A percentile compares a stretch with the other conserved stretches of the same genome.
These are phyloP conservation scores for Callinectes sapidus DNA, from an alignment of 2,888 invertebrate species.

Conservation along the genomic window DNA sequence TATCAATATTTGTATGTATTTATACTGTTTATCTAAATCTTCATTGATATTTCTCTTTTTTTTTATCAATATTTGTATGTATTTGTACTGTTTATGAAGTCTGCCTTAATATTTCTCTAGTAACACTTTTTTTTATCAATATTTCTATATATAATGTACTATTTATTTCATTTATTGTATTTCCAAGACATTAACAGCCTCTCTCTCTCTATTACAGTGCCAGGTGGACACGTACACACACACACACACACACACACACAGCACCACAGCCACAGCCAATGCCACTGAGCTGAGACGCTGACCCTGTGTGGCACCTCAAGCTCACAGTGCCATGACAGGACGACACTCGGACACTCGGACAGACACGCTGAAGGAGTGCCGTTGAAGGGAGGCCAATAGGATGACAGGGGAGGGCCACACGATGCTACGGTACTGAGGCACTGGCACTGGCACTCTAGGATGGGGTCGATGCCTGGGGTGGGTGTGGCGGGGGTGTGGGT, in stretches of 20 bases:
- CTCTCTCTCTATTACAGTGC: background rate
- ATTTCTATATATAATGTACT: too few species aligned
- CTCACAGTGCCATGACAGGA: background rate
- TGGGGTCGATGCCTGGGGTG: background rate
- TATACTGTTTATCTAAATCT: too few species aligned
- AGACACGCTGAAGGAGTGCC: background rate
- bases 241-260: background rate
- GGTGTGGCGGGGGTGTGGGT: conserved; percentile 50
- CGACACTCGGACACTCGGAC: background rate
- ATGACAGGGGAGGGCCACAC: background rate
- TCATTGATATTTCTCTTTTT: too few species aligned
- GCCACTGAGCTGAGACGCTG: background rate
- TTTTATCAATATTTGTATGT: too few species aligned
- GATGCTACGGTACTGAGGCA: background rate
- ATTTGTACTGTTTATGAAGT: too few species aligned
- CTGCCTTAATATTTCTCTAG: too few species aligned
- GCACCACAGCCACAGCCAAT: background rate
- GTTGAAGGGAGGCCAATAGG: background rate
- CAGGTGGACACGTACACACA: background rate
- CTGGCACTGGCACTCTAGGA: background rate
- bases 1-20: too few species aligned
- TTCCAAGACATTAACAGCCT: background rate
- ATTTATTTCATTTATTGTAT: background rate
- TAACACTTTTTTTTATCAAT: too few species aligned
- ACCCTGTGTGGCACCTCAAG: background rate